Evolutionary conservation across 2,888 invertebrate genomes (phyloP).

Genomic region (Iselma pallidipennis): DNA sequence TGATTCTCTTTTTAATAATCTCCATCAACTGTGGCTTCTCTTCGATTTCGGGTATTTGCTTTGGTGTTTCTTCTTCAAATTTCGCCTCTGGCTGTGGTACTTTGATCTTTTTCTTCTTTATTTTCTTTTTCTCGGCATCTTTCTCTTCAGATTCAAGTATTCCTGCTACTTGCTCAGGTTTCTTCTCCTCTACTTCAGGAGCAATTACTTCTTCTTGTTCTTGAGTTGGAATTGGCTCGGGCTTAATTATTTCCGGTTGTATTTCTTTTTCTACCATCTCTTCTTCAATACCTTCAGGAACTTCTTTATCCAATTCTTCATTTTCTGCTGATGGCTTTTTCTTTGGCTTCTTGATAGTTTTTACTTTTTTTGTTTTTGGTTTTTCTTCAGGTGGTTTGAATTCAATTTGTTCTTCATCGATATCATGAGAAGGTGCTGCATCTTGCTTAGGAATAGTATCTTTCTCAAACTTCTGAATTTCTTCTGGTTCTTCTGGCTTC

Average conservation of each 20-base stretch:
- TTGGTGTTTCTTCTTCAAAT: conserved; percentile 7
- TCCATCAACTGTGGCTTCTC: conserved; percentile 43
- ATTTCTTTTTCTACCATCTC: conserved; percentile 19
- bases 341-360: conserved; percentile 22
- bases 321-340: conserved; percentile 25
- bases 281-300: conserved; percentile 9
- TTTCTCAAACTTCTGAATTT: conserved; percentile 13
- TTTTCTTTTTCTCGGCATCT: conserved; percentile 23
- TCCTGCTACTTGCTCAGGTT: conserved; percentile 15
- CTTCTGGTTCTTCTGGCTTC: conserved; percentile 35
- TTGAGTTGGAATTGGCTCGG: conserved; percentile 47
- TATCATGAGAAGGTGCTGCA: conserved; percentile 24
- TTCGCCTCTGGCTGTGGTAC: conserved; percentile 2
- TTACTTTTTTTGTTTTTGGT: conserved; percentile 24
- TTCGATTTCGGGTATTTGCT: conserved; percentile 34
- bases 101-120: conserved; percentile 1
- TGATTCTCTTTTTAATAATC: conserved; percentile 30
- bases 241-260: conserved; percentile 20
- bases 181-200: conserved; percentile 27
- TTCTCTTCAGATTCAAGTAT: conserved; percentile 8
- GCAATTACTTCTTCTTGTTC: conserved; percentile 9
- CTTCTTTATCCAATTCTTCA: conserved; percentile 33
- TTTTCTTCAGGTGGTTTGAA: conserved; percentile 43
- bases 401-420: conserved; percentile 24
- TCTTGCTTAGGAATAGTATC: conserved; percentile 7